Base-by-base conservation (phyloP, 2,797 vertebrate genomes). In the Rhynchotus rufescens region DNA sequence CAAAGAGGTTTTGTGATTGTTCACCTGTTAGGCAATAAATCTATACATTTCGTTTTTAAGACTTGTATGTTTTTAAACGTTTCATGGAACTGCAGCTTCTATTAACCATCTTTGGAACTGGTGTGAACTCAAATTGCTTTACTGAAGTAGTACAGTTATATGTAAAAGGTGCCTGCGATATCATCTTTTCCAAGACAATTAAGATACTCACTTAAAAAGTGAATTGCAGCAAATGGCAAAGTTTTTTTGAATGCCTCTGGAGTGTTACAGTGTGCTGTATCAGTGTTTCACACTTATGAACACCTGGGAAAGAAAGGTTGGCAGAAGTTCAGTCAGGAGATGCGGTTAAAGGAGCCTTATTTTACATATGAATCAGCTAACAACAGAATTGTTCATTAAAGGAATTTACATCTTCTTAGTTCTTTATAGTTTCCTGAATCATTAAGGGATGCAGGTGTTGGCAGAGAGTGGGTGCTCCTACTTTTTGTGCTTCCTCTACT, bases 381-480 rank as follows among this genome's bases (percentile, higher is more conserved):
- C 52, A 69, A n/a, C 34, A 74, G 64, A 81, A 57, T 52, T 84
- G 34, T 65, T 88, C 65, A 84, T 75, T 78, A 87, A 93, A 86
- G 56, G 42, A 84, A 71, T 30, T 64, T 12, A 89, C 73, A 64
- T 92, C 21, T 78, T 86, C 30, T 80, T 76, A 60, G 23, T 69
- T 36, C 26, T 54, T 89, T 84, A 56, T 57, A 32, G 60, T 79
- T 79, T 84, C 23, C 47, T 47, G 51, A 87, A 59, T 17, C 45
- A 32, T 87, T 85, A 78, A 78, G n/a, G 28, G 40, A 38, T 72
- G n/a, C 66, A 90, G 61, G 44, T 81, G n/a, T 76, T 88, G 21
- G 49, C 17, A 34, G 36, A 80, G 19, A 71, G 21, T 21, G 38
- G 40, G 4, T 26, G 49, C 36, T 76, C 19, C 13, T 52, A 25